Percentiles rank a stretch among this genome's conserved stretches.
These are phyloP conservation scores for Porites rus DNA, from an alignment of 92 coral and sea anemone species.

Conservation along the genomic window DNA sequence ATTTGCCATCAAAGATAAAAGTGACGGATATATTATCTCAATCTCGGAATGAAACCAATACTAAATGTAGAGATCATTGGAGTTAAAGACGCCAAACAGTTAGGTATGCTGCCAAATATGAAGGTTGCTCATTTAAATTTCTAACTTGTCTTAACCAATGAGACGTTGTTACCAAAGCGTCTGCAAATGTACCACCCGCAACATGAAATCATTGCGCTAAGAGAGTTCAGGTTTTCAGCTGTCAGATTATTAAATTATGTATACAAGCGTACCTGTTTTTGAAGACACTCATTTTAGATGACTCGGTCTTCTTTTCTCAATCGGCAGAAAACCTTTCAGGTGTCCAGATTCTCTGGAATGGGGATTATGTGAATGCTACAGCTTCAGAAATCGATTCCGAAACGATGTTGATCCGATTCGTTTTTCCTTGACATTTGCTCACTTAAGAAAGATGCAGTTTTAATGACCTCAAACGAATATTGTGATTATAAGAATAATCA, in stretches of 20 bases:
- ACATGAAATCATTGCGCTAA: neutral
- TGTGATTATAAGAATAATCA: too few species aligned
- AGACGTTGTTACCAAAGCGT: neutral
- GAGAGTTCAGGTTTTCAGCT: constrained; percentile 3
- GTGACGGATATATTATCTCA: too few species aligned
- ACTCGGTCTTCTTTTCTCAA: neutral
- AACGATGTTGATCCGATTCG: too few species aligned
- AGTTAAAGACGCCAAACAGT: too few species aligned
- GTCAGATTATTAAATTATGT: constrained; percentile 4
- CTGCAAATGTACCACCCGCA: constrained; percentile 36
- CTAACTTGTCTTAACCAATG: constrained; percentile 7
- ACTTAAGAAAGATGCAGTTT: too few species aligned
- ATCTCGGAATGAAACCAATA: too few species aligned
- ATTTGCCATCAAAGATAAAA: too few species aligned
- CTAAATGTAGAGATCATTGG: too few species aligned
- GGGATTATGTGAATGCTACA: neutral
- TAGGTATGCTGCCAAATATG: constrained; percentile 4
- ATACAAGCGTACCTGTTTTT: constrained; percentile 1
- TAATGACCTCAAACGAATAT: too few species aligned
- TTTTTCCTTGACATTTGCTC: too few species aligned
- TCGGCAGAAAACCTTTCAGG: neutral
- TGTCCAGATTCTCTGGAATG: neutral
- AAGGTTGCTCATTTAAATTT: constrained; percentile 11
- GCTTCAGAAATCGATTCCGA: too few species aligned
- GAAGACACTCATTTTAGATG: constrained; percentile 1